Conservation (phyloP, 2,113 vertebrate genomes). For the Sakesphorus luctuosus region DNA sequence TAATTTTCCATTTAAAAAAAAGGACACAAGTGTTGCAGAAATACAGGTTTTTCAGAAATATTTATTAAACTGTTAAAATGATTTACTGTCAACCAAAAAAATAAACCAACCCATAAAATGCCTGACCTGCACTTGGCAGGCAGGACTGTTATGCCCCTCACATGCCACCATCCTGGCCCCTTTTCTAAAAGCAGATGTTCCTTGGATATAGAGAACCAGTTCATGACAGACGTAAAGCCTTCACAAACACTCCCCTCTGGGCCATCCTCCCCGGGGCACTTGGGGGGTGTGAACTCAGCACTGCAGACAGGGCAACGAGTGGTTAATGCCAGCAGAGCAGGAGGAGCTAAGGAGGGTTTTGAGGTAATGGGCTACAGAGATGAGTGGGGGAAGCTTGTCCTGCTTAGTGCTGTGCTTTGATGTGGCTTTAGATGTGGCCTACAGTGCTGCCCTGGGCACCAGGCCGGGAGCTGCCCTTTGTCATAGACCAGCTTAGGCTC, state of each 20-base stretch:
- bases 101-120: neutral
- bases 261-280: neutral
- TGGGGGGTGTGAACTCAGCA: neutral
- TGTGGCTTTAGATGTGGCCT: neutral
- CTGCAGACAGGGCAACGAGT: neutral
- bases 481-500: neutral
- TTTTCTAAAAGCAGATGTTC: conserved; percentile 10
- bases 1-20: neutral
- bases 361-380: conserved; percentile 1
- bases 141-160: neutral
- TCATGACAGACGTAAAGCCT: neutral
- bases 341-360: neutral
- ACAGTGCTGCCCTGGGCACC: rapidly evolving
- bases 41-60: conserved; percentile 43
- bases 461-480: neutral
- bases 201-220: neutral
- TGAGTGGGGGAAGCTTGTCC: neutral
- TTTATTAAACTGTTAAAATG: conserved; percentile 70
- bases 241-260: rapidly evolving
- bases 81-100: conserved; percentile 10
- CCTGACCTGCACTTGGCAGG: conserved; percentile 12
- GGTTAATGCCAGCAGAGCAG: neutral
- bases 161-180: conserved; percentile 16
- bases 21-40: neutral
- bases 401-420: neutral